Percentiles rank a stretch among this genome's conserved stretches.
Conservation (phyloP, 2,888 invertebrate species). For the Sarcophaga rosellei region DNA sequence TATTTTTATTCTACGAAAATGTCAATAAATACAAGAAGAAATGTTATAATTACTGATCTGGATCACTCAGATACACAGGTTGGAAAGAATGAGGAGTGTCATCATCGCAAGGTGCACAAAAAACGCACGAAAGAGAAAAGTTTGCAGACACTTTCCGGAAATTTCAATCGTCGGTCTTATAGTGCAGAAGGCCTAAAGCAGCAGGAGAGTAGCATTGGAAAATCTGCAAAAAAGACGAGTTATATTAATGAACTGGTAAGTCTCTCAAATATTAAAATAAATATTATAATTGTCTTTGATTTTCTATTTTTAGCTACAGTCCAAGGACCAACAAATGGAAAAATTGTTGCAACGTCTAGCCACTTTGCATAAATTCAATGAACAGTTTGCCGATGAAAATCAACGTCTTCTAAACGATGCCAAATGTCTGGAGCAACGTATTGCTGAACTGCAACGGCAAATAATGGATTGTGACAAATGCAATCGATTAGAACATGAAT, state of each 20-base stretch:
- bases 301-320: conserved; percentile 81
- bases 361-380: conserved; percentile 84
- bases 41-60: conserved; percentile 77
- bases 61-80: conserved; percentile 74
- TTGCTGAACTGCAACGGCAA: conserved; percentile 82
- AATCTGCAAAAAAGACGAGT: conserved; percentile 68
- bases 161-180: conserved; percentile 77
- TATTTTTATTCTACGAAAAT: conserved; percentile 39
- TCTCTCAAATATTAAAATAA: not conserved
- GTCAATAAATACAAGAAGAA: conserved; percentile 63
- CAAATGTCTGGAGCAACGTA: conserved; percentile 82
- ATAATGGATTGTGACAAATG: conserved; percentile 78
- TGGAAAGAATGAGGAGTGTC: conserved; percentile 38
- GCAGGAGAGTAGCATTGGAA: conserved; percentile 31
- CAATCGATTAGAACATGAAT: conserved; percentile 74
- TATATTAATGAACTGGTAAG: conserved; percentile 77
- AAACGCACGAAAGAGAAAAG: conserved; percentile 64
- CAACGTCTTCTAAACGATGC: conserved; percentile 83
- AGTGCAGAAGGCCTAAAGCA: conserved; percentile 75
- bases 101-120: conserved; percentile 58
- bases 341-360: conserved; percentile 85
- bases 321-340: conserved; percentile 84
- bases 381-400: conserved; percentile 85
- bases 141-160: conserved; percentile 76
- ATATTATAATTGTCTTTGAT: not conserved